phyloP scores from a whole-genome alignment of 2,888 invertebrate genomes.

The Lampropteryx suffumata region DNA sequence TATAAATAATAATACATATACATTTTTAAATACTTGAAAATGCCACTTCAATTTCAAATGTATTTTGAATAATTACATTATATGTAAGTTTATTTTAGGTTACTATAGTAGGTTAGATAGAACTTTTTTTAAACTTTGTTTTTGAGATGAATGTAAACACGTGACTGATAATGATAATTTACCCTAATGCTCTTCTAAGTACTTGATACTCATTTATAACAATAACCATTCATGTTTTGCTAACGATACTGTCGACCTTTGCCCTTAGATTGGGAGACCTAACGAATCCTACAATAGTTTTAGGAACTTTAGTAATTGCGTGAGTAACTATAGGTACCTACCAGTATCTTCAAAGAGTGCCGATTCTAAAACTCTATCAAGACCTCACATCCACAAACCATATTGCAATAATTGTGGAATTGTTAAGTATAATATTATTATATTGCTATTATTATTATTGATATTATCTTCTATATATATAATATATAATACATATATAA shows the following conservation, averaged over 20 bases:
- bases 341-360: conserved; percentile 43
- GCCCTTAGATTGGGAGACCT: conserved; percentile 40
- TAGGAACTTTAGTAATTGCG: conserved; percentile 41
- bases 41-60: no score
- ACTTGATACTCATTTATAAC: conserved; percentile 27
- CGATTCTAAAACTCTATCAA: conserved; percentile 34
- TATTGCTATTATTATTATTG: no score
- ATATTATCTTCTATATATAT: no score
- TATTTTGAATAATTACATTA: no score
- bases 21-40: no score
- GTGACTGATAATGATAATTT: conserved; percentile 9
- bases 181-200: conserved; percentile 3
- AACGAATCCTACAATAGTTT: conserved; percentile 45
- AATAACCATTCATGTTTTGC: conserved; percentile 40
- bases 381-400: not conserved
- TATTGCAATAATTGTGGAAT: no score
- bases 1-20: no score
- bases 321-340: conserved; percentile 36
- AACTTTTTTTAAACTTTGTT: not conserved
- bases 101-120: no score
- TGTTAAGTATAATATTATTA: no score
- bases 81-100: no score
- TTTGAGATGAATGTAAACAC: conserved; percentile 9
- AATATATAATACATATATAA: no score
- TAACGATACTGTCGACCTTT: conserved; percentile 49